Base-by-base conservation (phyloP, 2,113 vertebrate species). In the Vireo altiloquus region DNA sequence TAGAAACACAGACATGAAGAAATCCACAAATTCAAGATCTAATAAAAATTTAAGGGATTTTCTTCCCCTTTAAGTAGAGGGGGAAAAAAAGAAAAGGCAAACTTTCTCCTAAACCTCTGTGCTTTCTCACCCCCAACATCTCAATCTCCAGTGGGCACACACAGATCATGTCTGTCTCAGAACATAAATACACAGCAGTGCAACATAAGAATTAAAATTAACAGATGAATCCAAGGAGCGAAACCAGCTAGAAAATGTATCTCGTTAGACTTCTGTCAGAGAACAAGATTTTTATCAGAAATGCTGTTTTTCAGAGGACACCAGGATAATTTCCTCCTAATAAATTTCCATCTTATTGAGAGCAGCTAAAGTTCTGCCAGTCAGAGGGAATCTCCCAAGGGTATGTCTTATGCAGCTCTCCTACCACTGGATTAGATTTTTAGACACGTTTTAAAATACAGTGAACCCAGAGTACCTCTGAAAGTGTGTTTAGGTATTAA, bases 211-310 rank as follows among this genome's bases (percentile, higher is more conserved):
- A 82, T 90, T 91, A 87, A 90, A 92, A 68, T 91, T 93, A 92
- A 61, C 84, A 31, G 27, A 54, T 22, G 78, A 94, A n/a, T 94
- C 82, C 89, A 59, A 39, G 88, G 76, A 97, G 96, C 50, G 89
- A 94, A 96, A 95, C 68, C 72, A 81, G 33, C 89, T 92, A 94
- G 96, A 96, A 97, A 97, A 97, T 95, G 95, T 94, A 93, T 96
- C 96, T 96, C 97, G 94, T 96, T 97, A 96, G 89, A 86, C 82
- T 87, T 91, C 95, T 97, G 94, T 97, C 95, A 95, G 94, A 91
- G 87, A 97, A 94, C 88, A 96, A 97, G 97, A 97, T 98, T 97
- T 97, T 97, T 97, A 98, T 97, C 97, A 97, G 90, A 93, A 96
- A 96, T 95, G 77, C 82, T 97, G 92, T 96, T 97, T 97, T 97